These are phyloP conservation scores for Melanchra persicariae DNA, from an alignment of 2,888 invertebrate genomes.

Conservation along the genomic window DNA sequence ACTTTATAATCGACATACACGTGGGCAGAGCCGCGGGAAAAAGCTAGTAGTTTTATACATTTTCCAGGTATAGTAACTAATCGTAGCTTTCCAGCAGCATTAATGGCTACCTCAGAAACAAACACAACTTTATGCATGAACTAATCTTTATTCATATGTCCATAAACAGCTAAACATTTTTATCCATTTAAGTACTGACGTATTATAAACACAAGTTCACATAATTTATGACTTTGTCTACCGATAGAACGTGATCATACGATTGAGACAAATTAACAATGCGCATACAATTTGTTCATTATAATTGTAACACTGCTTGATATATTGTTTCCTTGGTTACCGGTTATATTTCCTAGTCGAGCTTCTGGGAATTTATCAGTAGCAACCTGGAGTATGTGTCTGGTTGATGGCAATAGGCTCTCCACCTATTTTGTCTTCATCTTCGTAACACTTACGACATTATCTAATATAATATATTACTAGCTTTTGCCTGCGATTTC, in stretches of 20 bases:
- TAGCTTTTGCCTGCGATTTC: no score
- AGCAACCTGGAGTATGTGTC: no score
- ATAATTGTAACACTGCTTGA: not conserved
- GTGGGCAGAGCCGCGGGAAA: no score
- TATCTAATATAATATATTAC: no score
- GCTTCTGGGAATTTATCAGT: no score
- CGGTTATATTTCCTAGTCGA: no score
- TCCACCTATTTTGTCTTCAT: no score
- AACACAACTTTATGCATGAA: not conserved
- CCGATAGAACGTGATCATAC: constrained; percentile 29
- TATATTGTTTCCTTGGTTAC: not conserved
- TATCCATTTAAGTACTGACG: constrained; percentile 14
- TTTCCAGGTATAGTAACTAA: no score
- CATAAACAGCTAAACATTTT: constrained; percentile 16
- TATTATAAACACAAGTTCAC: not conserved
- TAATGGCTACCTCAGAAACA: not conserved
- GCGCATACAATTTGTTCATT: constrained; percentile 26
- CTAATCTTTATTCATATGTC: constrained; percentile 45
- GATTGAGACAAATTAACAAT: constrained; percentile 27
- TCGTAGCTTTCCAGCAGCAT: not conserved
- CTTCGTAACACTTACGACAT: no score
- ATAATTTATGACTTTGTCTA: constrained; percentile 41
- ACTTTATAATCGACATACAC: no score
- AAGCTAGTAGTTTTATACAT: no score
- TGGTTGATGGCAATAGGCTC: no score